These are phyloP conservation scores for Phortica okadai DNA, from an alignment of 2,888 invertebrate genomes.

Conservation along the genomic window DNA sequence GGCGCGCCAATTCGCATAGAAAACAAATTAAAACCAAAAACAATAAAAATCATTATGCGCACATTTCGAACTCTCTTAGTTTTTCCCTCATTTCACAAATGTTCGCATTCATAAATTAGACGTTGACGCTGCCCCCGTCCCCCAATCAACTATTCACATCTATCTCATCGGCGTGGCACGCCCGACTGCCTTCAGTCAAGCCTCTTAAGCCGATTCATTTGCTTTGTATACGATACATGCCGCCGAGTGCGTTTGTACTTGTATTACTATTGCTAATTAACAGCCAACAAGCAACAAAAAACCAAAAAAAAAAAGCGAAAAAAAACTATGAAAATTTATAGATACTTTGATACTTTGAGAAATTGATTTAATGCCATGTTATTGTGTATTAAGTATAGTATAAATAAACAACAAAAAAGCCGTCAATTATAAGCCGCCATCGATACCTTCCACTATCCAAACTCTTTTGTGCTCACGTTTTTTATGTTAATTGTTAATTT, in stretches of 20 bases:
- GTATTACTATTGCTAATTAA: not conserved
- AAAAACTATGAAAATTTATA: conserved; percentile 2
- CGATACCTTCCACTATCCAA: not conserved
- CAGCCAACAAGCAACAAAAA: not conserved
- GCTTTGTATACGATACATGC: not conserved
- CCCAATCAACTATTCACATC: too few relatives aligned
- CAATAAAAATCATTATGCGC: too few relatives aligned
- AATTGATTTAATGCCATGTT: too few relatives aligned
- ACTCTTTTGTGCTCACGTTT: conserved; percentile 42
- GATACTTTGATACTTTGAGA: conserved; percentile 9
- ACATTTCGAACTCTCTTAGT: not conserved
- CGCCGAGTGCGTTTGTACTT: not conserved
- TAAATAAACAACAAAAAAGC: too few relatives aligned
- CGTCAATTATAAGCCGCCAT: not conserved
- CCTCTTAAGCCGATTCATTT: conserved; percentile 11
- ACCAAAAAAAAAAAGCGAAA: not conserved
- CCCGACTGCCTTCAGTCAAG: conserved; percentile 5
- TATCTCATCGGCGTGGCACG: not conserved
- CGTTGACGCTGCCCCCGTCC: not conserved
- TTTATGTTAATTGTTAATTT: conserved; percentile 58
- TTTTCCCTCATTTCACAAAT: conserved; percentile 8
- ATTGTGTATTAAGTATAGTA: too few relatives aligned
- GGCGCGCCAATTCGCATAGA: too few relatives aligned
- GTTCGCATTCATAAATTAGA: conserved; percentile 26
- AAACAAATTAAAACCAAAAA: too few relatives aligned